These are phyloP conservation scores for Xestia ashworthii DNA, from an alignment of 2,888 invertebrate genomes.

Conservation along the genomic window DNA sequence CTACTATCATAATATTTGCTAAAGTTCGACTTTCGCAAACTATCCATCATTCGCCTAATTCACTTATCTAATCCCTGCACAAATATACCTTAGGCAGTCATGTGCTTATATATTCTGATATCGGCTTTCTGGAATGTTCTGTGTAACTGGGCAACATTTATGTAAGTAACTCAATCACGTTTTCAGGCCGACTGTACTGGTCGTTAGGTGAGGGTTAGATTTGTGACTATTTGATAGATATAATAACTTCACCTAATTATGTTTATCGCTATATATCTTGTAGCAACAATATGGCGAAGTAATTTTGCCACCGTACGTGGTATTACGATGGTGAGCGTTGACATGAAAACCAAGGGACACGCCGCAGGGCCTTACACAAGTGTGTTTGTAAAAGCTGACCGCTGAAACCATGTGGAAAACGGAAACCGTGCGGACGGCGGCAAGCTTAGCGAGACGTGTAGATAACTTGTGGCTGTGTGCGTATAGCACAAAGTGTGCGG, in stretches of 20 bases:
- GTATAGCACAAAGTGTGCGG: constrained; percentile 62
- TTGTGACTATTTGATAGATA: constrained; percentile 18
- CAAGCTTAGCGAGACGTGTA: constrained; percentile 49
- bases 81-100: constrained; percentile 48
- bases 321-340: constrained; percentile 37
- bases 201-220: constrained; percentile 25
- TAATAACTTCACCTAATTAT: background rate
- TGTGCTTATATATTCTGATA: constrained; percentile 34
- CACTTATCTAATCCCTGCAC: constrained; percentile 55
- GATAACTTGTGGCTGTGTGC: constrained; percentile 37
- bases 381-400: constrained; percentile 61
- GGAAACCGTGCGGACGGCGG: constrained; percentile 59
- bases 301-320: constrained; percentile 18
- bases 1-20: constrained; percentile 53
- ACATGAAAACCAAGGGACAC: constrained; percentile 49
- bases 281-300: constrained; percentile 9
- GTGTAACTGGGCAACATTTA: constrained; percentile 37
- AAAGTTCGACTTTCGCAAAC: constrained; percentile 49
- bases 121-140: constrained; percentile 31
- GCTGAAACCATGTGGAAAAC: constrained; percentile 69
- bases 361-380: constrained; percentile 43
- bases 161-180: constrained; percentile 44
- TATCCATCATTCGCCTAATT: constrained; percentile 65
- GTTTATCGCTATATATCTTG: background rate
- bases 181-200: constrained; percentile 27